Evolutionary conservation across 2,888 invertebrate species (phyloP), one percentile per base, ranked within the genome.

Genomic region (Caenorhabditis uteleia): DNA sequence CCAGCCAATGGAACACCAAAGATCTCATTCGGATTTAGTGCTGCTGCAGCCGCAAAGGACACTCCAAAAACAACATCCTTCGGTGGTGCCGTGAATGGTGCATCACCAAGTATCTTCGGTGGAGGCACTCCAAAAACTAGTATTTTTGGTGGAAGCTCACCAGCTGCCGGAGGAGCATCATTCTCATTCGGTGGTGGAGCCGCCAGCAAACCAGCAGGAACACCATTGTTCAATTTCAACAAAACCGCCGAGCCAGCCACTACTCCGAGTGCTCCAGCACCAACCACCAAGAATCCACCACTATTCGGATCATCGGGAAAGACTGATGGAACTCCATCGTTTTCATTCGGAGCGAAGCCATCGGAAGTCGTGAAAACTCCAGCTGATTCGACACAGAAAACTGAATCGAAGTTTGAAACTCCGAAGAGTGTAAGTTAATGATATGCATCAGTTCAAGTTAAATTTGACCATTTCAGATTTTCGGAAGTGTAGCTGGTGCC

Each of bases 11-110:
- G 62, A 25, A 53, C 65, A 3, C 46, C 57, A 8, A 71, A 71
- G 33, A 55, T 71, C 42, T 39, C 62, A 0, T 68, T 71, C 39
- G 66, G 66, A 21, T 34, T 53, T 10, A 33, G 42, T 38, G 64
- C 72, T 4, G 42, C 60, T n/a, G 61, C 60, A n/a, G 48, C 61
- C 12, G 61, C 67, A 3, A 60, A 66, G 12, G 68, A 62, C n/a
- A n/a, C n/a, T 23, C 43, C 33, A 14, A 26, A 31, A n/a, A 34
- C 67, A 1, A 29, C 67, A 25, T 26, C 26, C 12, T 66, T 66
- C 45, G 65, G 65, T 20, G 45, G 42, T 1, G 44, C 58, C 1
- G 20, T 57, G n/a, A 64, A 54, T 25, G 53, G 54, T 31, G 53
- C 64, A 5, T 49, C 57, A n/a, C 34, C n/a, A 4, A 47, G 21